phyloP scores from a whole-genome alignment of 2,888 invertebrate species.

The Macropis europaea region DNA sequence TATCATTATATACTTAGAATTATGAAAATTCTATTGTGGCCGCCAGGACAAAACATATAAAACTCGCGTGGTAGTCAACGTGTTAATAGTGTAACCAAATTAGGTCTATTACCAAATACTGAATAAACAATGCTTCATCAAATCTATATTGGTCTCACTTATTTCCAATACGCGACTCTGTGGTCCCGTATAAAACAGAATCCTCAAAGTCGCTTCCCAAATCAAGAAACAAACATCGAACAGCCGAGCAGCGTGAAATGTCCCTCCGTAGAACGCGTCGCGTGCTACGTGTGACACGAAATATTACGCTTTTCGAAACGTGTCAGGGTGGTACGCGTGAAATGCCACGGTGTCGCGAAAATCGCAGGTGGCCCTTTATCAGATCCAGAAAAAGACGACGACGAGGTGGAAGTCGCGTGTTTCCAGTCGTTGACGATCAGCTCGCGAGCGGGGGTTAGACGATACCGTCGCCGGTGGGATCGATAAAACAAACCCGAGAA shows the following conservation, averaged over 20 bases:
- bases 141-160: no score
- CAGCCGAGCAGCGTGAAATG: neutral
- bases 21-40: no score
- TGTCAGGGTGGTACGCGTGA: neutral
- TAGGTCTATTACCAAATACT: no score
- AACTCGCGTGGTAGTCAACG: no score
- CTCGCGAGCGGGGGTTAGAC: conserved; percentile 7
- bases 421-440: conserved; percentile 34
- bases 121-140: no score
- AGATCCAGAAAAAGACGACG: conserved; percentile 1
- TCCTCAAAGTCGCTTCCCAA: no score
- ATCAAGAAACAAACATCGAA: neutral
- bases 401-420: conserved; percentile 26
- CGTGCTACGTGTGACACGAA: neutral
- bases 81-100: no score
- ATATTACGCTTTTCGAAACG: neutral
- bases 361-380: conserved; percentile 31
- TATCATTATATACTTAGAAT: no score
- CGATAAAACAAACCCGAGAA: conserved; percentile 31
- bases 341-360: neutral
- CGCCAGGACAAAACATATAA: no score
- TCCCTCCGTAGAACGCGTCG: neutral
- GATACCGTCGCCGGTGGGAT: conserved; percentile 17
- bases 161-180: no score
- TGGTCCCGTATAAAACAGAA: no score